Percentiles rank a stretch among this genome's conserved stretches.
Conservation (phyloP, 2,888 invertebrate species). For the Chouioia cunea region DNA sequence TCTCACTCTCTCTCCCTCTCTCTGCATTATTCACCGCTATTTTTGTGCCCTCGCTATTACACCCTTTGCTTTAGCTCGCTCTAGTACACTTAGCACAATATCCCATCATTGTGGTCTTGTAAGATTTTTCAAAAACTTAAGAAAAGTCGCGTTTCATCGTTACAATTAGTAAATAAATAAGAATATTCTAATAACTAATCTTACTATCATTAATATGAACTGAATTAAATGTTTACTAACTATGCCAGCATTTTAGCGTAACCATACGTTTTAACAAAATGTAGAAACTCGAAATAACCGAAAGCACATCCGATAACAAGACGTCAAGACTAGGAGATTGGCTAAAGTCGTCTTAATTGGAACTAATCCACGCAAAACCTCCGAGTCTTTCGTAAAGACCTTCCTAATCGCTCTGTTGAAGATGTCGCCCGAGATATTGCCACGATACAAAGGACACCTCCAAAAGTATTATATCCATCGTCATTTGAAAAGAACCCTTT, state of each 20-base stretch:
- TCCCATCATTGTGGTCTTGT: slow-evolving; percentile 4
- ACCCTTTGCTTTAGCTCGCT: slow-evolving; percentile 7
- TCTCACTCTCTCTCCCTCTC: neutral
- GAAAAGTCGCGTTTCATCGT: neutral
- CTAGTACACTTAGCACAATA: slow-evolving; percentile 37
- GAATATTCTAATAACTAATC: too few species aligned
- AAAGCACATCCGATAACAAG: slow-evolving; percentile 46
- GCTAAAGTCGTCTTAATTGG: slow-evolving; percentile 48
- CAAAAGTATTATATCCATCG: neutral
- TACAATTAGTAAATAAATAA: too few species aligned
- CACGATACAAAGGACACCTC: neutral
- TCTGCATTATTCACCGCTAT: slow-evolving; percentile 28
- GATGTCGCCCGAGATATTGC: neutral
- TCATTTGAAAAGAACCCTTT: neutral
- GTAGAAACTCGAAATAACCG: slow-evolving; percentile 41
- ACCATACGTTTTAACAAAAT: slow-evolving; percentile 40
- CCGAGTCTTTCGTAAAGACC: slow-evolving; percentile 33
- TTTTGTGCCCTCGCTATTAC: slow-evolving; percentile 29
- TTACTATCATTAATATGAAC: too few species aligned
- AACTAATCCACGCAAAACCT: slow-evolving; percentile 46
- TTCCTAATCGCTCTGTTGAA: slow-evolving; percentile 29
- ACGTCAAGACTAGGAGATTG: slow-evolving; percentile 45
- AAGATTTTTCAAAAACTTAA: slow-evolving; percentile 35
- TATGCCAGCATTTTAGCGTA: slow-evolving; percentile 21
- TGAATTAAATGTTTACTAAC: slow-evolving; percentile 11